Percentiles rank a stretch among this genome's conserved stretches.
These are phyloP conservation scores for Carcina quercana DNA, from an alignment of 2,888 invertebrate genomes.

Conservation along the genomic window DNA sequence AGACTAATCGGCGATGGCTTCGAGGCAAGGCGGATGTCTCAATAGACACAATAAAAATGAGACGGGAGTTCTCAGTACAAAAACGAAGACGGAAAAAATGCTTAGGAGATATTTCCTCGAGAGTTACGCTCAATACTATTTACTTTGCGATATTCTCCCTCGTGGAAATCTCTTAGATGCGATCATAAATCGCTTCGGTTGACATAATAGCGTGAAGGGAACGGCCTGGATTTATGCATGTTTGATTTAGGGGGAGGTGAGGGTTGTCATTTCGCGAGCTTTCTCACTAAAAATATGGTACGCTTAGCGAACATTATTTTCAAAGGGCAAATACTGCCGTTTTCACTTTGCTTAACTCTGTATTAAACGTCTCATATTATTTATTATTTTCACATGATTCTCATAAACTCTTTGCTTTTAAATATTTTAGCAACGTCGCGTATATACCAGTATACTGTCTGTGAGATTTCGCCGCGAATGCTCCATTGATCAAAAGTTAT, in stretches of 20 bases:
- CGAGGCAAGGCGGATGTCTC: no score
- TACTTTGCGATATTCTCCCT: constrained; percentile 50
- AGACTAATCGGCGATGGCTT: no score
- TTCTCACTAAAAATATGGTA: constrained; percentile 36
- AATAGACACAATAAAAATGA: constrained; percentile 1
- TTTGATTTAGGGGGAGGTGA: constrained; percentile 61
- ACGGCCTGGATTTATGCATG: constrained; percentile 64
- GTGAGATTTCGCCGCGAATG: constrained; percentile 18
- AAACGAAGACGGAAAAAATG: constrained; percentile 2
- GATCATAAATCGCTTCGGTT: constrained; percentile 69
- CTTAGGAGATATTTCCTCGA: constrained; percentile 25
- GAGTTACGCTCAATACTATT: constrained; percentile 50
- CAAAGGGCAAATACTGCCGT: constrained; percentile 20
- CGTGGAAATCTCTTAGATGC: constrained; percentile 63
- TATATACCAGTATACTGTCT: no score
- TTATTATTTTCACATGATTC: no score
- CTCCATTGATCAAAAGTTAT: constrained; percentile 31
- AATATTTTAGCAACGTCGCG: no score
- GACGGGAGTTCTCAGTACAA: neutral
- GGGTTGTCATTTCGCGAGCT: constrained; percentile 43
- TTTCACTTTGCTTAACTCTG: constrained; percentile 17
- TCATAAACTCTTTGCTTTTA: no score
- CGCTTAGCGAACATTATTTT: constrained; percentile 32
- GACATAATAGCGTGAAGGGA: constrained; percentile 69
- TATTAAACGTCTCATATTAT: no score